Evolutionary conservation across 1,140 invertebrate species (phyloP), one percentile per base, ranked within the genome.

Genomic region (Cephus cinctus): DNA sequence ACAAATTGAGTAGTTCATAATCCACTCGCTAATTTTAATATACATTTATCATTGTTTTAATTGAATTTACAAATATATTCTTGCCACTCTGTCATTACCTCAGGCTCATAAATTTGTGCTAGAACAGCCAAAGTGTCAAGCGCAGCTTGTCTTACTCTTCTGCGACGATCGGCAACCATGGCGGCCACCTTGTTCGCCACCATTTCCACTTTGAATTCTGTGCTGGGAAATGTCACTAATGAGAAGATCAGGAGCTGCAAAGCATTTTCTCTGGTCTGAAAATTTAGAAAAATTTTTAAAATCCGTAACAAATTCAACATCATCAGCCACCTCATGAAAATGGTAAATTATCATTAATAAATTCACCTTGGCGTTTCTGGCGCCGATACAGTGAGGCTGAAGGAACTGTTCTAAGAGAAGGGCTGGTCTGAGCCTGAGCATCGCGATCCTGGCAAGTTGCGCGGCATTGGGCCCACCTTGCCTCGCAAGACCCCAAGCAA

Each of bases 101-200:
- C 51, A 32, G 83, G 71, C 16, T 83, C 83, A 49, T 87, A 81
- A 21, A 88, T 82, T 67, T 92, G 88, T 2, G 86, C 86, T 3
- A 93, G 67, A 18, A 88, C 83, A 3, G 90, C 87, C 36, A 92
- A 69, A 35, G 87, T 84, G 66, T 94, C 91, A n/a, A 94, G 72
- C 0, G 89, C 81, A 3, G 89, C 86, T 57, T 90, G 88, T 8
- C 90, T 77, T 1, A 94, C 88, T 54, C 85, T 77, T 43, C 88
- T 74, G 57, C 88, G 86, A 2, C 79, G 74, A 75, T 91, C 88
- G 15, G 79, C 77, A 12, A 89, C 75, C 41, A 82, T 78, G 25
- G 77, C 76, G 11, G 82, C 80, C 8, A 80, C 78, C 52, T 78
- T 73, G 11, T 71, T 64, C 21, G 85, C 82, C 8, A 90, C 75